These are phyloP conservation scores for Drosophila barbarae DNA, from an alignment of 2,888 invertebrate species.

Conservation along the genomic window DNA sequence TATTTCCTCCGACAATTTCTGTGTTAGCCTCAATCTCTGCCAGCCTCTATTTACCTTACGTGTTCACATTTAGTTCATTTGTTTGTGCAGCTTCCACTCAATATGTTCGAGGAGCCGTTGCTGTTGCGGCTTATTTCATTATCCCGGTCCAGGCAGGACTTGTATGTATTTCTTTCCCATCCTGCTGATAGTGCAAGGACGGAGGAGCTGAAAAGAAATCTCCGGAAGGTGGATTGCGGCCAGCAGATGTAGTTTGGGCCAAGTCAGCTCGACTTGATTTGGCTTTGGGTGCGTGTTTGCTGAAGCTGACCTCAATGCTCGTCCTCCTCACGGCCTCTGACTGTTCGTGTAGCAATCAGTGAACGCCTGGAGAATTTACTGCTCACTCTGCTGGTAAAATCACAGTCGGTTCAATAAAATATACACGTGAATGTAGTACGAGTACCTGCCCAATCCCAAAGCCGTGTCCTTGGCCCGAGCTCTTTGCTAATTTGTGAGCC, in stretches of 20 bases:
- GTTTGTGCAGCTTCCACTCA: constrained; percentile 49
- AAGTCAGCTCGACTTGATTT: constrained; percentile 44
- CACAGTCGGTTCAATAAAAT: constrained; percentile 58
- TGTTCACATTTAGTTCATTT: constrained; percentile 64
- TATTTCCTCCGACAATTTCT: neutral
- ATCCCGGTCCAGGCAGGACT: constrained; percentile 38
- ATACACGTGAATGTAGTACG: constrained; percentile 43
- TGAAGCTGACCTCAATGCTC: constrained; percentile 55
- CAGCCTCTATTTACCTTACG: constrained; percentile 58
- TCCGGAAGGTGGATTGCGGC: constrained; percentile 24
- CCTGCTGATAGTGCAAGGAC: constrained; percentile 36
- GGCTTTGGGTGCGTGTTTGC: constrained; percentile 54
- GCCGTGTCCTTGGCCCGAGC: constrained; percentile 28
- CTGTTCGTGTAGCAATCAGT: constrained; percentile 57
- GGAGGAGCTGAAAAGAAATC: constrained; percentile 24
- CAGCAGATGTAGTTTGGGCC: constrained; percentile 28
- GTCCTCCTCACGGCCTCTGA: constrained; percentile 7
- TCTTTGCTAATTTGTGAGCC: constrained; percentile 54
- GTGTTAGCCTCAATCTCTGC: constrained; percentile 17
- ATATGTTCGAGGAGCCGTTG: constrained; percentile 44
- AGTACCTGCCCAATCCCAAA: constrained; percentile 12
- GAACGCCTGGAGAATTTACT: constrained; percentile 52
- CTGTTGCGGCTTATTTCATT: constrained; percentile 48
- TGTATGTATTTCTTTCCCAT: constrained; percentile 28
- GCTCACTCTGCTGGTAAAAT: constrained; percentile 49